Percentiles rank a stretch among this genome's conserved stretches.
Conservation (phyloP, 2,113 vertebrate genomes). For the Dermatemys mawii region DNA sequence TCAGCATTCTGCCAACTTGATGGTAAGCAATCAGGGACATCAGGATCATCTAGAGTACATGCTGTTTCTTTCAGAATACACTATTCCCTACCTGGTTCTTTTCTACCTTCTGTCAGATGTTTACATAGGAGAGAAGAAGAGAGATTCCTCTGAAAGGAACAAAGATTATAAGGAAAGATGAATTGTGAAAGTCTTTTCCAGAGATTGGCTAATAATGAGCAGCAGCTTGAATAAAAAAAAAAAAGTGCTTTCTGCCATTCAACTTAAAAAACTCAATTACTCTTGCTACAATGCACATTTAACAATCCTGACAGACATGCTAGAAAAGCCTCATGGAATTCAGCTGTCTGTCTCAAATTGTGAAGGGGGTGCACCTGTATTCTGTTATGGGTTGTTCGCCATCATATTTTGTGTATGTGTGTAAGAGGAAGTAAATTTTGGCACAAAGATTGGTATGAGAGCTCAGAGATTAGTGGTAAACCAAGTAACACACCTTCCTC, state of each 20-base stretch:
- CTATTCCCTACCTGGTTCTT: neutral
- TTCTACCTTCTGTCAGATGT: neutral
- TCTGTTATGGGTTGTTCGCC: neutral
- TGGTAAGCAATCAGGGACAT: conserved; percentile 31
- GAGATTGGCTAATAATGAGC: conserved; percentile 62
- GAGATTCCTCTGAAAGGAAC: conserved; percentile 53
- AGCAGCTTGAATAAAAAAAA: conserved; percentile 61
- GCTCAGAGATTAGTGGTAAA: neutral
- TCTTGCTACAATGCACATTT: conserved; percentile 25
- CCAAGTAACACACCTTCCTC: neutral
- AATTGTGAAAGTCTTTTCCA: conserved; percentile 37
- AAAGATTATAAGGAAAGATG: neutral
- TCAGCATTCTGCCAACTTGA: conserved; percentile 11
- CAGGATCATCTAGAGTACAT: conserved; percentile 19
- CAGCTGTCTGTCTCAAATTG: neutral
- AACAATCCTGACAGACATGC: neutral
- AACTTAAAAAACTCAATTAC: conserved; percentile 56
- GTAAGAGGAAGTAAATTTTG: conserved; percentile 29
- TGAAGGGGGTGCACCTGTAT: neutral
- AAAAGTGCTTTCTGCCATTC: conserved; percentile 48
- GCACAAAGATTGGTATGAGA: neutral
- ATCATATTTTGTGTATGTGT: neutral
- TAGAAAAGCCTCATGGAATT: neutral
- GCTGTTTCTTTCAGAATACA: conserved; percentile 31
- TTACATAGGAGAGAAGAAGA: neutral